These are phyloP conservation scores for Hydriomena furcata DNA, from an alignment of 2,888 invertebrate genomes.

Conservation along the genomic window DNA sequence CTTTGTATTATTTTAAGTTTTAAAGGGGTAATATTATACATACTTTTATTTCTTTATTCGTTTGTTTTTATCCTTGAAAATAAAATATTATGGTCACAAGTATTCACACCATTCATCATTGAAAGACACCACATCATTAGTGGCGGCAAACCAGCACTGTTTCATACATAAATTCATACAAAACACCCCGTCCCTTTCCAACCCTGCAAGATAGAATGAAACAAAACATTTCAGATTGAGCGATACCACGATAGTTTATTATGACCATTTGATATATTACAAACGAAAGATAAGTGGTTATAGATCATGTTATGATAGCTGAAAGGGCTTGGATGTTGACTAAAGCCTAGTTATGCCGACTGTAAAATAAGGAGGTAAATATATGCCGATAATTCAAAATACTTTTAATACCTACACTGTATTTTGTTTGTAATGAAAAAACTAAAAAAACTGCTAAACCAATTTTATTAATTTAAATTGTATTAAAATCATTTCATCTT, in stretches of 20 bases:
- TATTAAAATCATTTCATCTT: no score
- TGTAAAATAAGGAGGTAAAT: no score
- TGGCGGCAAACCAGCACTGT: conserved; percentile 16
- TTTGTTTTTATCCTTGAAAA: background rate
- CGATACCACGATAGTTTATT: conserved; percentile 16
- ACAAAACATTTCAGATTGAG: no score
- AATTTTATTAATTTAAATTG: no score
- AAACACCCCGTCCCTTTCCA: conserved; percentile 17
- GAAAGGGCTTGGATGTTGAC: background rate
- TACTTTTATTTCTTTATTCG: background rate
- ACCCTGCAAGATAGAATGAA: no score
- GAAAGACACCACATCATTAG: conserved; percentile 29
- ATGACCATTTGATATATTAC: conserved; percentile 14
- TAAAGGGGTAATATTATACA: no score
- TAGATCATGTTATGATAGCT: conserved; percentile 9
- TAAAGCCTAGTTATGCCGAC: no score
- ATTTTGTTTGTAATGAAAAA: no score
- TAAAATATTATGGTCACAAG: conserved; percentile 15
- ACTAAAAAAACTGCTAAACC: no score
- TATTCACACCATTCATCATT: conserved; percentile 23
- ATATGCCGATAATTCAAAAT: no score
- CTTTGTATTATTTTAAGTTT: no score
- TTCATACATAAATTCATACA: conserved; percentile 34
- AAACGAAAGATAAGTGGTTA: conserved; percentile 8
- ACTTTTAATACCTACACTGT: no score